Percentiles rank a stretch among this genome's conserved stretches.
phyloP scores from a whole-genome alignment of 2,888 invertebrate species.

The Noctua janthina region DNA sequence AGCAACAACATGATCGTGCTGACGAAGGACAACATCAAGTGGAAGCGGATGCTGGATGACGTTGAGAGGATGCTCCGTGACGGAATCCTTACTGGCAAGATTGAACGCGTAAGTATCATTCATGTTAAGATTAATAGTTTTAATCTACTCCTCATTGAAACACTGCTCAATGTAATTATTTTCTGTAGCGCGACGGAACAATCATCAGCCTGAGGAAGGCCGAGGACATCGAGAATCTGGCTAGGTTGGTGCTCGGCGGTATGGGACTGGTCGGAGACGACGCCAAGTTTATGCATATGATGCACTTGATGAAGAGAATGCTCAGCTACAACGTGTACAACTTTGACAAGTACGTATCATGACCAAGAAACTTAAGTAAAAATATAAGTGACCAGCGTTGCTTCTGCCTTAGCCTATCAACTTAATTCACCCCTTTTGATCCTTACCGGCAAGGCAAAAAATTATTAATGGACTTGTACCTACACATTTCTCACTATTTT shows the following conservation, averaged over 20 bases:
- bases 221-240: constrained; percentile 92
- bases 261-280: constrained; percentile 89
- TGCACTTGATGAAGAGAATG: constrained; percentile 81
- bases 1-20: constrained; percentile 81
- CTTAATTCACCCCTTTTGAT: background rate
- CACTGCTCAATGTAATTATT: background rate
- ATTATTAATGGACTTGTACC: background rate
- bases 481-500: background rate
- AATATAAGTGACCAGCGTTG: background rate
- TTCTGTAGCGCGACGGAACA: constrained; percentile 88
- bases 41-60: constrained; percentile 80
- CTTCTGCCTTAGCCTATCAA: background rate
- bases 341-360: constrained; percentile 80
- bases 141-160: background rate
- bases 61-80: constrained; percentile 89
- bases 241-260: constrained; percentile 92
- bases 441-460: background rate
- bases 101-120: constrained; percentile 80
- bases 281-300: constrained; percentile 87
- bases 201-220: constrained; percentile 91
- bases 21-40: constrained; percentile 77
- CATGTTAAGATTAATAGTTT: background rate
- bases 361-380: background rate
- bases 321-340: constrained; percentile 83
- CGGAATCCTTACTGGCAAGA: constrained; percentile 82